Evolutionary conservation across 1,140 invertebrate species (phyloP).

Genomic region (Neodiprion virginianus): DNA sequence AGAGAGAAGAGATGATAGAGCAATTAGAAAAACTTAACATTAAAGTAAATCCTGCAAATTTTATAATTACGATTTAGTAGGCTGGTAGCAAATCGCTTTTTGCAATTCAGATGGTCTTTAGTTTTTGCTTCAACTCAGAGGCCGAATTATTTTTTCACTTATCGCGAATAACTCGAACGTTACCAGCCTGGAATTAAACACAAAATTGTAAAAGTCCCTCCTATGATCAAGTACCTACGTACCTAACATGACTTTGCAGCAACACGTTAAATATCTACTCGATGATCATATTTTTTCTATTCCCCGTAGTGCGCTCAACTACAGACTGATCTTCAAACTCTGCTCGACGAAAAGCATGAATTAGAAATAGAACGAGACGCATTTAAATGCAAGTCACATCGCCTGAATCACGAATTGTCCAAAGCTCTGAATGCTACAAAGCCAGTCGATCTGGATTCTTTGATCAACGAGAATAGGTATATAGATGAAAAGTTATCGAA

Average conservation of each 20-base stretch:
- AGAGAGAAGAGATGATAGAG: conserved; percentile 73
- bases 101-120: too few species aligned
- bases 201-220: too few species aligned
- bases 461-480: conserved; percentile 81
- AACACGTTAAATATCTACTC: conserved; percentile 11
- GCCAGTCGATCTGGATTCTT: conserved; percentile 80
- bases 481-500: background rate
- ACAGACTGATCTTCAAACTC: conserved; percentile 75
- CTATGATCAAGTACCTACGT: too few species aligned
- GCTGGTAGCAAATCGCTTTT: too few species aligned
- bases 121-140: too few species aligned
- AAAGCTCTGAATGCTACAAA: conserved; percentile 70
- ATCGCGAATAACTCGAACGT: too few species aligned
- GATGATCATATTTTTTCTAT: conserved; percentile 25
- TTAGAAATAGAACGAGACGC: conserved; percentile 81
- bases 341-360: conserved; percentile 89
- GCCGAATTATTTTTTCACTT: too few species aligned
- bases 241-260: background rate
- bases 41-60: conserved; percentile 56
- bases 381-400: conserved; percentile 85
- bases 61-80: background rate
- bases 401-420: conserved; percentile 83
- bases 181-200: too few species aligned
- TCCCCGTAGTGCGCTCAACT: conserved; percentile 68
- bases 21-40: conserved; percentile 73